Evolutionary conservation across 2,888 invertebrate species (phyloP).

Genomic region (Desoria tigrina): DNA sequence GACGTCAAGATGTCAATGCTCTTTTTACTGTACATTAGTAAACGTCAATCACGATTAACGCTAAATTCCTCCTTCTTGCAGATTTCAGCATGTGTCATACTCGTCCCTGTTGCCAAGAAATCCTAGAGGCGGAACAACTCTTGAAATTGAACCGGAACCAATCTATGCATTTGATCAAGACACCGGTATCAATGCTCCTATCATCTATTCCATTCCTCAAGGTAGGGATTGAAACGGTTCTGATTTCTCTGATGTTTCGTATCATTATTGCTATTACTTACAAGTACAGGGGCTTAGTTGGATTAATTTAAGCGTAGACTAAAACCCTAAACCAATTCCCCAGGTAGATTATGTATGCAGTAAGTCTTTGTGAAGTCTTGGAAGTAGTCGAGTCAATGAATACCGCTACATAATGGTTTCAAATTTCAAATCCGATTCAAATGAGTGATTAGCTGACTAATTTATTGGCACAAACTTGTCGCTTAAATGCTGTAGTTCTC

Average conservation of each 20-base stretch:
- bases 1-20: no score
- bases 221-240: constrained; percentile 54
- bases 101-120: constrained; percentile 46
- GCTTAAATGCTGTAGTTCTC: not conserved
- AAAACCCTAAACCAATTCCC: no score
- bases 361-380: constrained; percentile 4
- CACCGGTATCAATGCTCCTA: constrained; percentile 71
- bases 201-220: constrained; percentile 68
- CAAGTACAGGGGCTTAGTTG: no score
- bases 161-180: constrained; percentile 81
- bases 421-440: no score
- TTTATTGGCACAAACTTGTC: constrained; percentile 8
- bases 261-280: no score
- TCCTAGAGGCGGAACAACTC: constrained; percentile 60
- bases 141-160: constrained; percentile 71
- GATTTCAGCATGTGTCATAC: constrained; percentile 51
- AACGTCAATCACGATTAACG: no score
- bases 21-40: no score
- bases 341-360: no score
- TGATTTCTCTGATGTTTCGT: no score
- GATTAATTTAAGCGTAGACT: no score
- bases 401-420: not conserved
- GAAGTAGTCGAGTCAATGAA: not conserved
- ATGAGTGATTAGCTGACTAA: constrained; percentile 9
- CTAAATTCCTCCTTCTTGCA: not conserved